Evolutionary conservation across 2,888 invertebrate species (phyloP), one percentile per base, ranked within the genome.

Genomic region (Parnassius mnemosyne): DNA sequence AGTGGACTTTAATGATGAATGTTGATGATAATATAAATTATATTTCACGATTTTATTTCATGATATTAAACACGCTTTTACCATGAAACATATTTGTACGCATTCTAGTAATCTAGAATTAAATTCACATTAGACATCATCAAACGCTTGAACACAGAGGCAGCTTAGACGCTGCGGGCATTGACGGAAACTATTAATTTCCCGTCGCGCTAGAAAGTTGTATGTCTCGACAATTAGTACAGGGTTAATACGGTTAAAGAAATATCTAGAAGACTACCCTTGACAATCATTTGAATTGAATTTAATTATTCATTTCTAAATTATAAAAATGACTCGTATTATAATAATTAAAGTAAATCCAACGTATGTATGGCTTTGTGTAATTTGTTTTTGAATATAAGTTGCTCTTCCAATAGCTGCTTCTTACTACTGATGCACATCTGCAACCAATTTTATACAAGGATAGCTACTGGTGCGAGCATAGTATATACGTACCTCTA

Each of bases 151-250:
- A 53, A 53, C 56, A 57, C 42, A 16, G 59, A 47, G 54, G 54
- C 51, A 10, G 54, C 55, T 51, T 13, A 47, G 41, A 25, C 42
- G 63, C 63, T 63, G 58, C 42, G 16, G 56, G 59, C 55, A 80
- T 76, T 76, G 70, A 76, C 79, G 80, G 80, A 79, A 79, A 83
- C 77, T 77, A 83, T 80, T 82, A 81, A 85, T 86, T 84, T 84
- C 76, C 76, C 77, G 74, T 68, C 64, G 71, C 63, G 71, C 71
- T 86, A 87, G 87, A 87, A 87, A 87, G 87, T 78, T 67, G 63
- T 25, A 63, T 25, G 46, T 56, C 59, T 68, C 69, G 67, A 68
- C 69, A 65, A 66, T 63, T 65, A 20, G 16, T 47, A 49, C 55
- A 20, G 54, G 62, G 46, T 58, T 59, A 63, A 52, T 53, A 57